Base-by-base conservation (phyloP, 2,888 invertebrate genomes). In the Sympetrum striolatum region DNA sequence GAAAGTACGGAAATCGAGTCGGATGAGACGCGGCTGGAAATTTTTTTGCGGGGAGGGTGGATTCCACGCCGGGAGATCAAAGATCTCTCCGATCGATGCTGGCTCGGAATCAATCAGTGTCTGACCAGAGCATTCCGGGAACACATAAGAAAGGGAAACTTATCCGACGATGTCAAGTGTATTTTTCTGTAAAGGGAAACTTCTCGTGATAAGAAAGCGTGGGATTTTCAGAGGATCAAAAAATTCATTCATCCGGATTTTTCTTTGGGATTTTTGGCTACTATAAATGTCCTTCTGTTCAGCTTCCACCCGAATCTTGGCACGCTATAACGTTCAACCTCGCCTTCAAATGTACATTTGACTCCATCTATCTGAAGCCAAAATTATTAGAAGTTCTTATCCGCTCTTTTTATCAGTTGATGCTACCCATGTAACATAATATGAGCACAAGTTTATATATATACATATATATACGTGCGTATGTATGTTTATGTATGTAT, bases 391-490 rank as follows among this genome's bases (percentile, higher is more conserved):
- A 31, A 73, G 73, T 73, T 73, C 3, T 73, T 31, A 73, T 53
- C 53, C 15, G 53, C 53, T 53, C 53, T 25, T 73, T 25, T 73
- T 73, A 73, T 73, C 25, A 31, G 25, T 73, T 73, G 31, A 73
- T 31, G 73, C 73, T 73, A 73, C 25, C 25, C 31, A 73, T 73
- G 73, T 73, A 25, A 73, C 73, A 58, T 82, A 86, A 60, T 35
- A 60, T 86, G 37, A 86, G 86, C 86, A 86, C 86, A 86, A 86
- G 60, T n/a, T 86, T 37, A 60, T 60, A 37, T n/a, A 64, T 60
- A 53, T 86, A 86, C 37, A 31, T 86, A 53, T 60, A 58, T 60
- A 60, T 60, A 37, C 53, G 15, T 64, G 58, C 60, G 86, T 37
- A 35, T 60, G 86, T 86, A 58, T 37, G 86, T 86, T 60, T 60